Evolutionary conservation across 2,888 invertebrate species (phyloP).

Genomic region (Perithous albicinctus): DNA sequence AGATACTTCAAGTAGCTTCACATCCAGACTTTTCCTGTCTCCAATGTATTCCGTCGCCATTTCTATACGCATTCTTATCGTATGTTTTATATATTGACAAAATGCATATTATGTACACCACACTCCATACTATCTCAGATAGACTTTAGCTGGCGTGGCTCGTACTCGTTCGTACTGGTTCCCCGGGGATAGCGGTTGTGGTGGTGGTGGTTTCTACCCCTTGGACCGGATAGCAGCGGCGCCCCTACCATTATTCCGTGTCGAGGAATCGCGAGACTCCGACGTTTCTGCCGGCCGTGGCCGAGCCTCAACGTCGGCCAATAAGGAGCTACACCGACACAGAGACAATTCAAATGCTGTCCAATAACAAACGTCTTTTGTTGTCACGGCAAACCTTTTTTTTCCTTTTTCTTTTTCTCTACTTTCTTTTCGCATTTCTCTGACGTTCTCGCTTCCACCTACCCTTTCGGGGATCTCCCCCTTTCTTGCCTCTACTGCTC

Average conservation of each 20-base stretch:
- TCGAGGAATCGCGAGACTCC: constrained; percentile 77
- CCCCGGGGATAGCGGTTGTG: constrained; percentile 61
- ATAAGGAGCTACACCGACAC: constrained; percentile 82
- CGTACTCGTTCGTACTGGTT: constrained; percentile 18
- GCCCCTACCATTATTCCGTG: constrained; percentile 71
- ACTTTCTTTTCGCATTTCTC: constrained; percentile 50
- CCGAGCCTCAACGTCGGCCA: constrained; percentile 77
- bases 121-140: constrained; percentile 6
- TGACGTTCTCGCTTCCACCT: constrained; percentile 37
- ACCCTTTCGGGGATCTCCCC: constrained; percentile 46
- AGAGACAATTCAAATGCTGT: constrained; percentile 84
- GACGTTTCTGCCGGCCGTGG: constrained; percentile 66
- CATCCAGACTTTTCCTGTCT: background rate
- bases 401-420: constrained; percentile 72
- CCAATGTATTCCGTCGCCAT: background rate
- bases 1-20: background rate
- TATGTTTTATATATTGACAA: background rate
- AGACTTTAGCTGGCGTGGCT: constrained; percentile 28
- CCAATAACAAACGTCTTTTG: constrained; percentile 85
- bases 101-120: constrained; percentile 18
- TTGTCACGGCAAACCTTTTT: constrained; percentile 83
- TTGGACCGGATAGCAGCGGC: constrained; percentile 50
- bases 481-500: constrained; percentile 52
- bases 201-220: constrained; percentile 59
- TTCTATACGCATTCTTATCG: background rate